phyloP scores from a whole-genome alignment of 1,140 invertebrate genomes.

The Leptinotarsa texana region DNA sequence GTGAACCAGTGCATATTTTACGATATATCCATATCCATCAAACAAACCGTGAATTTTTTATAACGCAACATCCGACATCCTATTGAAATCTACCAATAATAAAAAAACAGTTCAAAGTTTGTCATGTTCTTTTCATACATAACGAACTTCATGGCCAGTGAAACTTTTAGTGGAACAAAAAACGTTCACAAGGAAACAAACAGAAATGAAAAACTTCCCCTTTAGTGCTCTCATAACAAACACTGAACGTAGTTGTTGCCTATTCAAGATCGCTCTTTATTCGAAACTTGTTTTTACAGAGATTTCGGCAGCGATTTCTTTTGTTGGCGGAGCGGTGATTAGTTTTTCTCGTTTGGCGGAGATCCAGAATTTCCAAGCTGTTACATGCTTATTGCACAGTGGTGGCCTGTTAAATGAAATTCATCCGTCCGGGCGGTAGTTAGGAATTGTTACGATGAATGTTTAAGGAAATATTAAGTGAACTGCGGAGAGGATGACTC shows the following conservation, averaged over 20 bases:
- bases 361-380: slow-evolving; percentile 5
- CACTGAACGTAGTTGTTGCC: background rate
- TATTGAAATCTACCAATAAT: no score
- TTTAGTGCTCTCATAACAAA: no score
- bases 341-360: background rate
- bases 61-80: no score
- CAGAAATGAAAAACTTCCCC: no score
- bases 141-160: no score
- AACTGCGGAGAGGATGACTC: background rate
- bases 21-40: no score
- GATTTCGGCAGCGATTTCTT: background rate
- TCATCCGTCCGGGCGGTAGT: background rate
- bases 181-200: no score
- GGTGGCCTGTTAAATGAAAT: slow-evolving; percentile 3
- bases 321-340: background rate
- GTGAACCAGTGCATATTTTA: no score
- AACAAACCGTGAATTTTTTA: no score
- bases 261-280: slow-evolving; percentile 6
- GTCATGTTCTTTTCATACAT: no score
- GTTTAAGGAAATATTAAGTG: background rate
- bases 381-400: slow-evolving; percentile 8
- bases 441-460: background rate
- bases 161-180: no score
- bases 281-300: slow-evolving; percentile 1
- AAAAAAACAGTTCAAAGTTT: no score